Base-by-base conservation (phyloP, 1,140 invertebrate genomes). In the Heliconius hermathena region DNA sequence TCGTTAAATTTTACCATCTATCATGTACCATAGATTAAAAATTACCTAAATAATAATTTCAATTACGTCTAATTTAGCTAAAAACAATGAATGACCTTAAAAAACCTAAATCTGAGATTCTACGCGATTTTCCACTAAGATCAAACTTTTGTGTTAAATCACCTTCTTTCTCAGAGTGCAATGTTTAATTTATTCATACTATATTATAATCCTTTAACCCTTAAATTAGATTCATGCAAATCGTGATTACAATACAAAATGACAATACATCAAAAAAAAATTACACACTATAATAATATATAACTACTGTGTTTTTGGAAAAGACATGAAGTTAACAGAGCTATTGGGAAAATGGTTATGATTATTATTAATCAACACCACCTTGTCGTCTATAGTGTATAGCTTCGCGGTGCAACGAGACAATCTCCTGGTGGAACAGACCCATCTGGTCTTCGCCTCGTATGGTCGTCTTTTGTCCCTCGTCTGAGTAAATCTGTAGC, bases 371-470 rank as follows among this genome's bases (percentile, higher is more conserved):
- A 73, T 57, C 20, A 78, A 38, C 11, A 78, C 72, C 22, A 78
- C 73, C 8, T 57, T 36, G 26, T 78, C 29, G 5, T 66, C 52
- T 18, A 73, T 46, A 13, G 77, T 78, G 77, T 78, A 73, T 8
- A 78, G 9, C 2, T 72, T 71, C 16, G 72, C 77, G n/a, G 57
- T 73, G 33, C 77, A 78, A 16, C 54, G 71, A 0, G 60, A 38
- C 33, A 54, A n/a, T 54, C 72, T 54, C n/a, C 71, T 60, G 33
- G 71, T 73, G 8, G 71, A 81, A n/a, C 80, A 78, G 9, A 18
- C 49, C 73, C 38, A 75, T 72, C 46, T 72, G 8, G 26, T 54
- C 49, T 33, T 66, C 5, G 22, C 22, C 1, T 66, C 60, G 60
- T 5, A 66, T 4, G 60, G 60, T 11, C 60, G 60, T 5, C 60